These are phyloP conservation scores for Saccostrea cuccullata DNA, from an alignment of 1,140 invertebrate genomes.

Conservation along the genomic window DNA sequence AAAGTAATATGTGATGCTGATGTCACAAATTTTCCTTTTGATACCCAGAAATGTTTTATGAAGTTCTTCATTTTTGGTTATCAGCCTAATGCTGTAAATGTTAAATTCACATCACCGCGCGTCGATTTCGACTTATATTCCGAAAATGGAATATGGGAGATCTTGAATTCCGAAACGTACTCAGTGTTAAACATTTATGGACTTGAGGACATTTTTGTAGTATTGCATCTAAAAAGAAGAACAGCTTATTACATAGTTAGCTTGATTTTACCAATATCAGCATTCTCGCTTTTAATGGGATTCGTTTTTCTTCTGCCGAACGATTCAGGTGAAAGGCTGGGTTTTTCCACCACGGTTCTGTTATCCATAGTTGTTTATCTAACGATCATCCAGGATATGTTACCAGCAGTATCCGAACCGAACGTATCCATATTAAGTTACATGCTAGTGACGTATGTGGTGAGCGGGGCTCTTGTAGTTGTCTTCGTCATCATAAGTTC, in stretches of 20 bases:
- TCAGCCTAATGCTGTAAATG: slow-evolving; percentile 72
- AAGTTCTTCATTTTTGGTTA: slow-evolving; percentile 62
- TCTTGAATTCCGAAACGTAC: neutral
- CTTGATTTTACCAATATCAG: slow-evolving; percentile 81
- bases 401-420: slow-evolving; percentile 80
- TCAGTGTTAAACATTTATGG: neutral
- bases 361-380: slow-evolving; percentile 82
- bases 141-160: slow-evolving; percentile 81
- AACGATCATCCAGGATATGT: slow-evolving; percentile 80
- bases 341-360: slow-evolving; percentile 81
- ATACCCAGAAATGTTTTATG: slow-evolving; percentile 84
- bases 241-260: slow-evolving; percentile 76
- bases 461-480: neutral
- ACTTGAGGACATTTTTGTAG: slow-evolving; percentile 1
- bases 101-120: slow-evolving; percentile 78
- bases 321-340: slow-evolving; percentile 81
- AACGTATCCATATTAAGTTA: slow-evolving; percentile 29
- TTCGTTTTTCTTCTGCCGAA: slow-evolving; percentile 81
- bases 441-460: neutral
- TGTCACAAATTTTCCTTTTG: slow-evolving; percentile 86
- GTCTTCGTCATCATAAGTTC: neutral
- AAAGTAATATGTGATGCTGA: slow-evolving; percentile 92
- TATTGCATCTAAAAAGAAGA: slow-evolving; percentile 66
- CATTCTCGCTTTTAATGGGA: slow-evolving; percentile 80
- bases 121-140: slow-evolving; percentile 81